These are phyloP conservation scores for Lethenteron camtschaticum DNA, from an alignment of 2,113 vertebrate species.

Conservation along the genomic window DNA sequence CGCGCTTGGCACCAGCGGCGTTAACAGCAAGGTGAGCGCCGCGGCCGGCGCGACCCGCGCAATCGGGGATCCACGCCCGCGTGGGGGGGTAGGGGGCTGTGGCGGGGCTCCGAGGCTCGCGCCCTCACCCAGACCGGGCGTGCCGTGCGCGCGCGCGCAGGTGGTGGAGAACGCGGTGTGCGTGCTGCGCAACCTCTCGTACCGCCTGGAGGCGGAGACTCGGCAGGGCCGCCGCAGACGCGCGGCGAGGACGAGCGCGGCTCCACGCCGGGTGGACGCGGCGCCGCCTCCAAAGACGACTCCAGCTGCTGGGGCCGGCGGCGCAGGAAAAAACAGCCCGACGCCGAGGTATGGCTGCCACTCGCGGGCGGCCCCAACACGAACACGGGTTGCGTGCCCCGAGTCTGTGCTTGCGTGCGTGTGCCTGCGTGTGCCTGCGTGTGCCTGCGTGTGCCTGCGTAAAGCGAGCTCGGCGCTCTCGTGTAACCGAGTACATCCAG, in stretches of 20 bases:
- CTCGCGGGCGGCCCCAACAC: too few species aligned
- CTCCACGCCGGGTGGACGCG: neutral
- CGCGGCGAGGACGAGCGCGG: slow-evolving; percentile 73
- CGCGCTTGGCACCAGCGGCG: slow-evolving; percentile 84
- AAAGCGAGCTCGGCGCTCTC: too few species aligned
- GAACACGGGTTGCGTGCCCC: too few species aligned
- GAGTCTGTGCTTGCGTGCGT: too few species aligned
- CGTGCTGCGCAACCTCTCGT: slow-evolving; percentile 96
- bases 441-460: too few species aligned
- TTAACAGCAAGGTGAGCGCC: slow-evolving; percentile 79
- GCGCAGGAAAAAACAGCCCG: slow-evolving; percentile 99
- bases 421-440: too few species aligned
- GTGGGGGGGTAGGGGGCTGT: too few species aligned
- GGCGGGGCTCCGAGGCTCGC: too few species aligned
- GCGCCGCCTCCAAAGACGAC: slow-evolving; percentile 29
- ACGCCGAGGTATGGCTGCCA: slow-evolving; percentile 52
- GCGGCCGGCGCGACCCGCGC: neutral
- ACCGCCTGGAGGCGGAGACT: slow-evolving; percentile 89
- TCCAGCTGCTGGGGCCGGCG: slow-evolving; percentile 98
- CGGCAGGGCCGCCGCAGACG: slow-evolving; percentile 95
- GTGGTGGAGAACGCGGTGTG: slow-evolving; percentile 94
- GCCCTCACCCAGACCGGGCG: too few species aligned
- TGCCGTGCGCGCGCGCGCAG: neutral
- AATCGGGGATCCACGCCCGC: too few species aligned
- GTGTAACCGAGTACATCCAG: too few species aligned